These are phyloP conservation scores for Sebastes steindachneri DNA, from an alignment of 2,797 vertebrate species.

Conservation along the genomic window DNA sequence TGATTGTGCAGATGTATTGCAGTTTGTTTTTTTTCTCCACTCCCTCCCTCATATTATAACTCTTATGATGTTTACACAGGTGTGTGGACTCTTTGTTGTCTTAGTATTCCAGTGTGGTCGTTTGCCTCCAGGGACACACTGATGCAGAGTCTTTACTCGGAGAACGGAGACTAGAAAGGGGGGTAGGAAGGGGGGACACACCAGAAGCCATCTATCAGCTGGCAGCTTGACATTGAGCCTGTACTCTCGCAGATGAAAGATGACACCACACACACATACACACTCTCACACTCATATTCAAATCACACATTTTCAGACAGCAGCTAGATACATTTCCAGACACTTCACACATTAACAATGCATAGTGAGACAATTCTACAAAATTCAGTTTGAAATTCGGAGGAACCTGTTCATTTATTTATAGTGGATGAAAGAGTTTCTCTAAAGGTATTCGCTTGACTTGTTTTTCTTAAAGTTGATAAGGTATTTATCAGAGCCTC, in stretches of 20 bases:
- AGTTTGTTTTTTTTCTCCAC: background rate
- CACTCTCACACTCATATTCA: conserved; percentile 3
- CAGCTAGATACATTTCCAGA: conserved; percentile 25
- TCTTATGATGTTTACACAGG: conserved; percentile 27
- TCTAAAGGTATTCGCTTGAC: conserved; percentile 30
- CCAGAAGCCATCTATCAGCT: conserved; percentile 42
- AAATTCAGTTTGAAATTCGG: conserved; percentile 65
- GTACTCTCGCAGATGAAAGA: conserved; percentile 57
- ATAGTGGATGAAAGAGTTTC: conserved; percentile 45
- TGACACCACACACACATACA: conserved; percentile 2
- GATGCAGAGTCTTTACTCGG: conserved; percentile 30
- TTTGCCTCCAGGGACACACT: conserved; percentile 26
- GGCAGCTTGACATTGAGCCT: conserved; percentile 63
- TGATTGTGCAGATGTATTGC: conserved; percentile 33
- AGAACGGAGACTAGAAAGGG: background rate
- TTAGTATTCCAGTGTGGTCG: conserved; percentile 22
- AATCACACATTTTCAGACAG: conserved; percentile 32
- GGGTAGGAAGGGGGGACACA: background rate
- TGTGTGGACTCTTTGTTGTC: conserved; percentile 28
- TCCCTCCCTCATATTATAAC: background rate
- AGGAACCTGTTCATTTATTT: conserved; percentile 59
- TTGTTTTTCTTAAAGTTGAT: conserved; percentile 42
- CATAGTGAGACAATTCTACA: conserved; percentile 40
- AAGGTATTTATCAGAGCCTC: conserved; percentile 16
- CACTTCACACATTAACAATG: conserved; percentile 51